Base-by-base conservation (phyloP, 2,113 vertebrate species). In the Xenopus borealis region DNA sequence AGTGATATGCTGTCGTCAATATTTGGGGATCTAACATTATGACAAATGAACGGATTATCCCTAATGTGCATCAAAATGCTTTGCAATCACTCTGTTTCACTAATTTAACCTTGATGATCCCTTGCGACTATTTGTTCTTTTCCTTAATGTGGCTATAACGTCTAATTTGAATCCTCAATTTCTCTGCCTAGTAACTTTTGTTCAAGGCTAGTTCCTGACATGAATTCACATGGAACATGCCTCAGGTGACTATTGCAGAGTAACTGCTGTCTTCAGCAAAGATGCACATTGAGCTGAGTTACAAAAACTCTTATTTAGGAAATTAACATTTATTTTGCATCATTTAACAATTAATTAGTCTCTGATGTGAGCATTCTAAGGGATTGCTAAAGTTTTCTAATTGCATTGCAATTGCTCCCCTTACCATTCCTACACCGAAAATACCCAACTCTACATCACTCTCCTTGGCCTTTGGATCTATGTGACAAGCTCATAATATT, bases 201-300 rank as follows among this genome's bases (percentile, higher is more conserved):
- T 68, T 70, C 47, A 79, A 33, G 75, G 62, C 27, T 75, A 75
- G 59, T 17, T 53, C 79, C 67, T 73, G 47, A 23, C 69, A 17
- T 50, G 82, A 81, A 71, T 62, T 57, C 71, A 72, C 79, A 10
- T 9, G 18, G 62, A 83, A 9, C 7, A 53, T 63, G 55, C 55
- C 72, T 61, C 74, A 72, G 80, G 83, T 84, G 82, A 81, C 79
- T 71, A 77, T 0, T 19, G 47, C 30, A 75, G 64, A 20, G 71
- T 84, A 82, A 85, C 75, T 84, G 78, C 85, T 86, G 72, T 78
- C 66, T 65, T 88, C 84, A 83, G 80, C 79, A 84, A 46, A 80
- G 71, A 72, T 78, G 66, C 66, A 81, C 73, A 78, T 88, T 83
- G 72, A 83, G 80, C 18, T 72, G 66, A 82, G 72, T 71, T 78